These are phyloP conservation scores for Macrosiphum euphorbiae DNA, from an alignment of 2,888 invertebrate species.

Conservation along the genomic window DNA sequence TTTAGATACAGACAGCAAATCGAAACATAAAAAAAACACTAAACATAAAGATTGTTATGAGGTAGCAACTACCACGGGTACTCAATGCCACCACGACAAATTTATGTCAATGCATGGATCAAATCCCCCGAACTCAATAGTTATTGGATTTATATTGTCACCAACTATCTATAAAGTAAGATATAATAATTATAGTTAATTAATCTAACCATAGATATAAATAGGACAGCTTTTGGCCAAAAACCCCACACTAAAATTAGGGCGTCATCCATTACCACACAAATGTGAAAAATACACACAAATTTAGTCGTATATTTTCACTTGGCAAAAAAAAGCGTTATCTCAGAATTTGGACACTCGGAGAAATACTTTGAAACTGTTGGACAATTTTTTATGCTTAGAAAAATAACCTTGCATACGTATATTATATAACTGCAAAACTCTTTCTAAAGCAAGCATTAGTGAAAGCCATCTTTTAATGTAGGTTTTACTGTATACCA, in stretches of 20 bases:
- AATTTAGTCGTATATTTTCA: no score
- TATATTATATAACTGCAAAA: no score
- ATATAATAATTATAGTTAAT: not conserved
- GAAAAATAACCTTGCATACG: no score
- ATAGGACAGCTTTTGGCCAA: not conserved
- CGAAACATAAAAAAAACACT: not conserved
- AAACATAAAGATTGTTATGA: constrained; percentile 24
- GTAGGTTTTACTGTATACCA: no score
- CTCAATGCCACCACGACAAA: not conserved
- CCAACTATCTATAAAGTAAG: constrained; percentile 28
- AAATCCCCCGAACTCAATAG: constrained; percentile 28
- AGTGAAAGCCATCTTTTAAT: no score
- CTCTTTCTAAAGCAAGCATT: no score
- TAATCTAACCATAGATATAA: not conserved
- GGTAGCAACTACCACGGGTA: not conserved
- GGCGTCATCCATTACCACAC: no score
- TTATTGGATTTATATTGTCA: not conserved
- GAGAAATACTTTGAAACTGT: no score
- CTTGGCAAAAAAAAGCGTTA: no score
- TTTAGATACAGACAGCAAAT: not conserved
- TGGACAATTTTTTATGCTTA: no score
- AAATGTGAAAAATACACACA: no score
- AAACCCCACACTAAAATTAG: not conserved
- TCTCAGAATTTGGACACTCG: no score
- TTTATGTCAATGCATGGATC: not conserved